Evolutionary conservation across 1,140 invertebrate genomes (phyloP), one percentile per base, ranked within the genome.

Genomic region (Centruroides sculpturatus): DNA sequence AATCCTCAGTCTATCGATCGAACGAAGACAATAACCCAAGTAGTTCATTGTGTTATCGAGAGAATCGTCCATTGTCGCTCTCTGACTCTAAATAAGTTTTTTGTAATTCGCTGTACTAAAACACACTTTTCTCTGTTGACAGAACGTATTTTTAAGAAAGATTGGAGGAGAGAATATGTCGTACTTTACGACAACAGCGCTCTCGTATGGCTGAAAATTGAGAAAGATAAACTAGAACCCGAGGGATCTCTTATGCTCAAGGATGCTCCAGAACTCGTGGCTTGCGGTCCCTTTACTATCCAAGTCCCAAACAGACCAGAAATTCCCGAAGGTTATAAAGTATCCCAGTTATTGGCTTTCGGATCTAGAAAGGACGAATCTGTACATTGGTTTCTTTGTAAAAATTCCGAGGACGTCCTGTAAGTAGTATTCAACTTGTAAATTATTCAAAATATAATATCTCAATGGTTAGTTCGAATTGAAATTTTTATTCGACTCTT

Each of bases 151-250:
- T 77, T 87, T 58, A 85, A 83, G 73, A 84, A 81, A 70, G 79
- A 82, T n/a, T 87, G 85, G 85, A 77, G 82, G 7, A 83, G 87
- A 71, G 84, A 86, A 71, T 87, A 84, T 83, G 81, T 86, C 51
- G 84, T 86, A 41, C 73, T 87, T 7, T 86, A 86, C 72, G 85
- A 86, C 65, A 85, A 87, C 73, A 85, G 83, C 5, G 85, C 83
- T 12, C 78, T 87, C 71, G 83, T 84, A 7, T 87, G 84, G 85
- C 86, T 83, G 69, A 84, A 84, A 68, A 23, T 23, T 23, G 83
- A 84, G 67, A 78, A 78, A 62, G 75, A 75, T n/a, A 67, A 76
- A 8, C 64, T 66, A 34, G 72, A 75, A 10, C 74, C 77, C 5
- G 71, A 75, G 47, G 79, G 80, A 5, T 74, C 72, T 35, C 65